Evolutionary conservation across 1,140 invertebrate genomes (phyloP).

Genomic region (Rhizoglyphus robini): DNA sequence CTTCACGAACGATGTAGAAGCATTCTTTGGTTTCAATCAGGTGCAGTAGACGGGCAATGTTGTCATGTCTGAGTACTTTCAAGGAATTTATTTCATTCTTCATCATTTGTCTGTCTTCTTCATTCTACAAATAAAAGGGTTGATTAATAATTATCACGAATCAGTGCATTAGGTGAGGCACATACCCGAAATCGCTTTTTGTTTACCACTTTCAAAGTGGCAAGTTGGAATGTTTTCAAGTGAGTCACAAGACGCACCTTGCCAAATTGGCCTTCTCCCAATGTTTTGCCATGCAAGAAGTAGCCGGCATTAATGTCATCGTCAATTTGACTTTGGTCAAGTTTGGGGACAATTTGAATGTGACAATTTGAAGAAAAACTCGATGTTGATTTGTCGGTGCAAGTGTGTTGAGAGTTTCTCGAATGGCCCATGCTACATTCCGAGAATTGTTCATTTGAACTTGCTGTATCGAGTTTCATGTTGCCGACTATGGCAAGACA

Average conservation of each 20-base stretch:
- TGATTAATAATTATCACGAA: background rate
- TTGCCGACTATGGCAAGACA: too few species aligned
- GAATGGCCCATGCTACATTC: too few species aligned
- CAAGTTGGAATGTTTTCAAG: constrained; percentile 6
- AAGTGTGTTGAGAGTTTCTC: too few species aligned
- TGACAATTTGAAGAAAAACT: background rate
- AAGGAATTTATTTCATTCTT: constrained; percentile 1
- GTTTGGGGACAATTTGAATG: background rate
- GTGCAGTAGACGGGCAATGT: constrained; percentile 71
- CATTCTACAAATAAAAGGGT: background rate
- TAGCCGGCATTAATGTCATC: background rate
- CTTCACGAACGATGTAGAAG: constrained; percentile 58
- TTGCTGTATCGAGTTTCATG: too few species aligned
- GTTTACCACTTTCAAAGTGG: background rate
- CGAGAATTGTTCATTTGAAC: too few species aligned
- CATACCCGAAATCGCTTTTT: background rate
- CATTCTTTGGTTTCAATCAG: constrained; percentile 57
- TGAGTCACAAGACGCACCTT: background rate
- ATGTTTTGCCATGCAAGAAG: constrained; percentile 2
- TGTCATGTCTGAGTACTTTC: constrained; percentile 43
- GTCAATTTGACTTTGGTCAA: background rate
- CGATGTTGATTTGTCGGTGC: background rate
- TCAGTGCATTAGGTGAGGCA: background rate
- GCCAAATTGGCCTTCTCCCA: background rate
- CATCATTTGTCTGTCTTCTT: background rate